Evolutionary conservation across 2,888 invertebrate genomes (phyloP), one percentile per base, ranked within the genome.

Genomic region (Microchrysa polita): DNA sequence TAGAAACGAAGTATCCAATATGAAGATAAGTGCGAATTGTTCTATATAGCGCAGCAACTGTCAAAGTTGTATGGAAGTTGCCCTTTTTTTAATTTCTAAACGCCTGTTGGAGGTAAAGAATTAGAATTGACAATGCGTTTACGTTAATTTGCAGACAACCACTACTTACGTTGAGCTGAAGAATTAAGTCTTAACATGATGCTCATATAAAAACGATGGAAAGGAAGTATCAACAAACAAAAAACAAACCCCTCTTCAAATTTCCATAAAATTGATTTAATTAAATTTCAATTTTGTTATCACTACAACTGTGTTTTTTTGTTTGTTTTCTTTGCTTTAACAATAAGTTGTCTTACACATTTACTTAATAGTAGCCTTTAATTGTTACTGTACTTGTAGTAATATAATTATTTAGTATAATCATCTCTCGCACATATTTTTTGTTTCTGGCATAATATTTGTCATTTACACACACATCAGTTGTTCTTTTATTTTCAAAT

Each of bases 191-290:
- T n/a, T n/a, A n/a, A n/a, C n/a, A n/a, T n/a, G n/a, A n/a, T n/a
- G n/a, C n/a, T n/a, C n/a, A n/a, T n/a, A n/a, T n/a, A n/a, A n/a
- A n/a, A n/a, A n/a, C n/a, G n/a, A n/a, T n/a, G n/a, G n/a, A n/a
- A n/a, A n/a, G 42, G 7, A 42, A n/a, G 53, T 53, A 57, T 5
- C 5, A 23, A 60, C 5, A 60, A 60, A n/a, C 5, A n/a, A 60
- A 61, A 61, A 22, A 23, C 23, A 27, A 1, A 9, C 22, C 12
- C n/a, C n/a, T n/a, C n/a, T 61, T 40, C 4, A 27, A 44, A 22
- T 65, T 34, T 44, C 65, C 44, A 48, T 65, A 65, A 65, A 65
- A 65, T 61, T 61, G 48, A 48, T 65, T 65, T 48, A 65, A 65
- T 65, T 65, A n/a, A 44, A 44, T 65, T 65, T 44, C 22, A 65